Evolutionary conservation across 2,888 invertebrate genomes (phyloP).

Genomic region (Plusia festucae): DNA sequence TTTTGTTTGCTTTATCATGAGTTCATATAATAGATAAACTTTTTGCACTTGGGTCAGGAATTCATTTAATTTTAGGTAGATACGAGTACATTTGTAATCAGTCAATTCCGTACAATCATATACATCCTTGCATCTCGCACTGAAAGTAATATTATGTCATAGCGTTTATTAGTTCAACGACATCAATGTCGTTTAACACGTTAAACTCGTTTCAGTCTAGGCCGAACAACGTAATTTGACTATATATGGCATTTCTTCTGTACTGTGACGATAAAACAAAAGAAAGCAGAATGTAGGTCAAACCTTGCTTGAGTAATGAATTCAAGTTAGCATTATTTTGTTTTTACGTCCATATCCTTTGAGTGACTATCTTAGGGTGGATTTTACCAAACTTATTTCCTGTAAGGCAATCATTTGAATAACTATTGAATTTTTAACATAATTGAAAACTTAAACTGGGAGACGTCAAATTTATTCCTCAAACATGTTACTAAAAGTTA

Average conservation of each 20-base stretch:
- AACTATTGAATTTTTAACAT: no score
- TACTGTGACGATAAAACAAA: not conserved
- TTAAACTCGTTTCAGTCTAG: not conserved
- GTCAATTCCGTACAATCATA: not conserved
- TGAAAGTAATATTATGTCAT: constrained; percentile 1
- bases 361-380: no score
- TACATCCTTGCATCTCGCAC: constrained; percentile 1
- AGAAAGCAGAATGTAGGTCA: not conserved
- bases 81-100: not conserved
- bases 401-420: no score
- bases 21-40: no score
- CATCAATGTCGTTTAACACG: constrained; percentile 1
- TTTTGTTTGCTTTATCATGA: no score
- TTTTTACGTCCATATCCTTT: no score
- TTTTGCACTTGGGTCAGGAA: no score
- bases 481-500: no score
- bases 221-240: not conserved
- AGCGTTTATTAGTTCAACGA: constrained; percentile 4
- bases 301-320: not conserved
- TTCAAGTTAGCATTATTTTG: no score
- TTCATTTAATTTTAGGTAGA: not conserved
- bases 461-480: no score
- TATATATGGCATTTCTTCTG: not conserved
- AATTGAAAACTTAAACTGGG: no score
- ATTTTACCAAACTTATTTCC: no score